Conservation (phyloP, 2,888 invertebrate species). For the Chironomus tentans region DNA sequence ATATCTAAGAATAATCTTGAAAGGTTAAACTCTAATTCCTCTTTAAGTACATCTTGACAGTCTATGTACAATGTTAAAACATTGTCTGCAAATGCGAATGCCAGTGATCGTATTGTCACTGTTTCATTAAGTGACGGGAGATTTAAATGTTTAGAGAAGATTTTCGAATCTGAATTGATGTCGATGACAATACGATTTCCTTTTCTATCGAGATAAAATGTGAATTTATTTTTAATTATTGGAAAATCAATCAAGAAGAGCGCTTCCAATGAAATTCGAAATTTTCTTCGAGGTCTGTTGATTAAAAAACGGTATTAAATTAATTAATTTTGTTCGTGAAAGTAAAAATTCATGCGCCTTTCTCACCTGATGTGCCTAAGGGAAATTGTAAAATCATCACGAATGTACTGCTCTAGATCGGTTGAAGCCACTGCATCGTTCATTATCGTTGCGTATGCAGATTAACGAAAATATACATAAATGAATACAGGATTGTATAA, state of each 20-base stretch:
- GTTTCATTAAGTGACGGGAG: constrained; percentile 42
- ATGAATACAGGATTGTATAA: no score
- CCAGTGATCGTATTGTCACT: constrained; percentile 41
- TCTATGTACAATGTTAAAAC: constrained; percentile 39
- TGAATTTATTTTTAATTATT: constrained; percentile 41
- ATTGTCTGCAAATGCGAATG: constrained; percentile 39
- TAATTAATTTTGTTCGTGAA: background rate
- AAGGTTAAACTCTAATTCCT: constrained; percentile 40
- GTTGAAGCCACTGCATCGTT: constrained; percentile 38
- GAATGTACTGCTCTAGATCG: constrained; percentile 41
- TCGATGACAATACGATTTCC: constrained; percentile 40
- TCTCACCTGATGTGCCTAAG: constrained; percentile 42
- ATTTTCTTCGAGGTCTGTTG: constrained; percentile 39
- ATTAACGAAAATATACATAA: background rate
- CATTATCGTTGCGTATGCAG: constrained; percentile 12
- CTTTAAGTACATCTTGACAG: constrained; percentile 39
- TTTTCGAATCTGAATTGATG: constrained; percentile 38
- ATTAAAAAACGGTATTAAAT: background rate
- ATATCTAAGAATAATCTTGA: constrained; percentile 41
- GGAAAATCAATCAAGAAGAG: constrained; percentile 44
- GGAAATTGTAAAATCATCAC: constrained; percentile 42
- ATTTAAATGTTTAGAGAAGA: constrained; percentile 40
- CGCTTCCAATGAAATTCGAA: constrained; percentile 42
- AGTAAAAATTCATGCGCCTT: background rate
- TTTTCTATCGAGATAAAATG: constrained; percentile 42